Evolutionary conservation across 1,140 invertebrate species (phyloP).

Genomic region (Heliothis subflexa): DNA sequence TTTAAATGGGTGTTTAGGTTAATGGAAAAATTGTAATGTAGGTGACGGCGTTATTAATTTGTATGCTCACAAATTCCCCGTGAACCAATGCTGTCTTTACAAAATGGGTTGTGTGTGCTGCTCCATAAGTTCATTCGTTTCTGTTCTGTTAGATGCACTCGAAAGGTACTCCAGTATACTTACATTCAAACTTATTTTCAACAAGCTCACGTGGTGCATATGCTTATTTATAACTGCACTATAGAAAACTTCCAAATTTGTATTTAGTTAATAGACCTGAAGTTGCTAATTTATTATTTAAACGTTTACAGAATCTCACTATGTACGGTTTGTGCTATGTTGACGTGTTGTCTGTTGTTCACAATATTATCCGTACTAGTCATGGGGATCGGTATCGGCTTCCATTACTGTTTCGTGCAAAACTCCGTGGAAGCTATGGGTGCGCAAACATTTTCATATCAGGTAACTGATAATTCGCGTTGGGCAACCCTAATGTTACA

Average conservation of each 20-base stretch:
- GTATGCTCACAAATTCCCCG: conserved; percentile 24
- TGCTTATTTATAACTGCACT: conserved; percentile 35
- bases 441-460: conserved; percentile 47
- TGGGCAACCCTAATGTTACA: background rate
- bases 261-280: too few species aligned
- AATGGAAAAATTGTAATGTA: conserved; percentile 35
- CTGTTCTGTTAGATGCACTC: conserved; percentile 73
- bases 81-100: conserved; percentile 44
- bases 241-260: too few species aligned
- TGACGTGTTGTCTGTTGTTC: conserved; percentile 73
- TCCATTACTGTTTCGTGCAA: conserved; percentile 76
- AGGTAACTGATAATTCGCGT: background rate
- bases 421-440: conserved; percentile 74
- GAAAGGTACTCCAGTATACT: conserved; percentile 66
- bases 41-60: conserved; percentile 8
- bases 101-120: conserved; percentile 77
- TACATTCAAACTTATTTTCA: background rate
- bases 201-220: background rate
- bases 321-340: conserved; percentile 78
- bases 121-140: conserved; percentile 74
- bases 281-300: background rate
- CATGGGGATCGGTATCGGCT: conserved; percentile 74
- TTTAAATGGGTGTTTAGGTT: conserved; percentile 20
- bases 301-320: conserved; percentile 69
- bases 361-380: conserved; percentile 73